Evolutionary conservation across 2,888 invertebrate species (phyloP).

Genomic region (Itoplectis maculator): DNA sequence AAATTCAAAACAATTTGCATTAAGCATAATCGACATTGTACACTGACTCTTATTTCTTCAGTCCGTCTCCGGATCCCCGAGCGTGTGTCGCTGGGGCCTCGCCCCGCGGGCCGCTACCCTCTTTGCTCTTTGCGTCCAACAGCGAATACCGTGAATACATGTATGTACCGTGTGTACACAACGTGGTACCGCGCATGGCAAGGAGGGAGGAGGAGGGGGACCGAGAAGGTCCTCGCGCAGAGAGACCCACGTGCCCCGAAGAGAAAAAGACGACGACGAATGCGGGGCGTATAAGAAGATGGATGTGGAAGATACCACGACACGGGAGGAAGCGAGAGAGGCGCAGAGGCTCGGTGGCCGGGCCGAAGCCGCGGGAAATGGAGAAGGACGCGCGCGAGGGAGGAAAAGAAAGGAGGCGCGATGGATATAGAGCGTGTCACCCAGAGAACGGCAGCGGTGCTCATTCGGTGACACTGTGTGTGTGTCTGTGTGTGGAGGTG

Average conservation of each 20-base stretch:
- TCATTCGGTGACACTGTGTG: too few species aligned
- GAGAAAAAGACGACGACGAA: neutral
- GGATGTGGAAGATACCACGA: constrained; percentile 22
- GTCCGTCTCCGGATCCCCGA: neutral
- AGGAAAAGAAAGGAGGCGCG: constrained; percentile 32
- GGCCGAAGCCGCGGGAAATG: neutral
- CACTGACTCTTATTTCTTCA: constrained; percentile 1
- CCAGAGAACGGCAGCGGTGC: constrained; percentile 28
- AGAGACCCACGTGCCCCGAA: constrained; percentile 41
- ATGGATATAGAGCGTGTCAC: constrained; percentile 50
- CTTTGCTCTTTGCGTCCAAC: neutral
- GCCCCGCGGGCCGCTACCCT: constrained; percentile 19
- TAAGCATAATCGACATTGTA: constrained; percentile 1
- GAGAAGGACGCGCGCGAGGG: constrained; percentile 19
- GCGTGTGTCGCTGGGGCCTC: neutral
- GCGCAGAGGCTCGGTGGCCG: neutral
- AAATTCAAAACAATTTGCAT: constrained; percentile 3
- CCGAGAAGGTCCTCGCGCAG: constrained; percentile 16
- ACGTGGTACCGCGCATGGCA: neutral
- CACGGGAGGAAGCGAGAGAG: constrained; percentile 3
- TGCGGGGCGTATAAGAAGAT: constrained; percentile 25
- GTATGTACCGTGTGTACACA: neutral
- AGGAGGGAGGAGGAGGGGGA: neutral
- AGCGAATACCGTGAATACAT: constrained; percentile 9
- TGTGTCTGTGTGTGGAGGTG: too few species aligned